Percentiles rank a stretch among this genome's conserved stretches.
Evolutionary conservation across 2,888 invertebrate species (phyloP).

Genomic region (Autographa gamma): DNA sequence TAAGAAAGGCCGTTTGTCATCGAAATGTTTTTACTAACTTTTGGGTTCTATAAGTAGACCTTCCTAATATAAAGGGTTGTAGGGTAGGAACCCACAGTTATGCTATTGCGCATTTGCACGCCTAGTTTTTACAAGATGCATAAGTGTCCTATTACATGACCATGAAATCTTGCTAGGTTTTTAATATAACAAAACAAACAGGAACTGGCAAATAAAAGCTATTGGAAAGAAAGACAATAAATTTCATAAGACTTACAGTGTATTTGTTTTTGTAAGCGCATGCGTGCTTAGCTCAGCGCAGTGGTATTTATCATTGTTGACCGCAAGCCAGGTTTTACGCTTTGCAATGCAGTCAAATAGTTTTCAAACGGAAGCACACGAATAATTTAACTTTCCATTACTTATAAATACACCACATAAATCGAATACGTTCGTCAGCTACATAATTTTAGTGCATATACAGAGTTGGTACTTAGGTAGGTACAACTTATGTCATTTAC

Average conservation of each 20-base stretch:
- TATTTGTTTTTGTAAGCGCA: not conserved
- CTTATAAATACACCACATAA: not conserved
- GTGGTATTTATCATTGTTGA: slow-evolving; percentile 2
- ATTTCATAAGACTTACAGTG: not conserved
- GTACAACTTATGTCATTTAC: no score
- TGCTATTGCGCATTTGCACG: not conserved
- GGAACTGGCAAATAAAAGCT: not conserved
- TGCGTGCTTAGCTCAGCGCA: not conserved
- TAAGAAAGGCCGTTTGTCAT: no score
- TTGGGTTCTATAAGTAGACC: no score
- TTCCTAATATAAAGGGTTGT: no score
- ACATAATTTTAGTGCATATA: not conserved
- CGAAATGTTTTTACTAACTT: no score
- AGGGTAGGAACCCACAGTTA: not conserved
- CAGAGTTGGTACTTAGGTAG: no score
- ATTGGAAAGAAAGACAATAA: not conserved
- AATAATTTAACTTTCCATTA: slow-evolving; percentile 5
- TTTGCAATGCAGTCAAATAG: slow-evolving; percentile 2
- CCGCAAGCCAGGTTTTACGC: not conserved
- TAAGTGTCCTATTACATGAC: no score
- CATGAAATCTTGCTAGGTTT: no score
- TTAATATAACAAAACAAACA: not conserved
- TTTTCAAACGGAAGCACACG: not conserved
- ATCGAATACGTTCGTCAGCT: not conserved
- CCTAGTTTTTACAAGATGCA: not conserved